Evolutionary conservation across 2,888 invertebrate species (phyloP).

Genomic region (Cephus runcator): DNA sequence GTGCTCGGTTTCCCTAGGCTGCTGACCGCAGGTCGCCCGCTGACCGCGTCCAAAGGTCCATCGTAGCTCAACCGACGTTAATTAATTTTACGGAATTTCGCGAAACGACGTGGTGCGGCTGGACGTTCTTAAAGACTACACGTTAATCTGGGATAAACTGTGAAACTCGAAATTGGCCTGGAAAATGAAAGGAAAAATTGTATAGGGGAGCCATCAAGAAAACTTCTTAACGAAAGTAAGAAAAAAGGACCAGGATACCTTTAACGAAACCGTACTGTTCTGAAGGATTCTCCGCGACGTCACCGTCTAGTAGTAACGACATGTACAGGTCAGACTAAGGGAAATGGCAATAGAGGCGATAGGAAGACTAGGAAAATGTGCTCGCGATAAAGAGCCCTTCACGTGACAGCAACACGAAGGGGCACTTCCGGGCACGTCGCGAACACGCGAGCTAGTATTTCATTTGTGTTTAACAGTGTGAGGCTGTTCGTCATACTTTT

Average conservation of each 20-base stretch:
- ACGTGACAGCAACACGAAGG: neutral
- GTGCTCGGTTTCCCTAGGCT: slow-evolving; percentile 37
- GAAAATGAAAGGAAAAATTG: neutral
- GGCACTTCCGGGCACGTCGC: neutral
- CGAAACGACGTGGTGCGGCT: neutral
- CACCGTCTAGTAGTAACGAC: neutral
- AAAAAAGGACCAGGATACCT: too few species aligned
- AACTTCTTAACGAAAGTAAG: neutral
- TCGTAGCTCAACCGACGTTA: slow-evolving; percentile 28
- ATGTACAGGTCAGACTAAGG: neutral
- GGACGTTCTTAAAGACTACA: neutral
- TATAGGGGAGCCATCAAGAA: accelerated
- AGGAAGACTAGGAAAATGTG: neutral
- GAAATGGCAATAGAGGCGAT: neutral
- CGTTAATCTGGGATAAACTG: neutral
- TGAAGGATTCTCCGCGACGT: neutral
- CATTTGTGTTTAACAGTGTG: neutral
- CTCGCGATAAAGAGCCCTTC: neutral
- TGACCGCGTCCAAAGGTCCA: neutral
- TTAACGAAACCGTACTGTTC: neutral
- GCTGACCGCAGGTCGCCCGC: neutral
- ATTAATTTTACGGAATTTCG: slow-evolving; percentile 32
- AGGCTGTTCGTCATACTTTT: too few species aligned
- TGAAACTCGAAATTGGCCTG: neutral
- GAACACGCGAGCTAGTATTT: neutral